These are phyloP conservation scores for Camponotus pennsylvanicus DNA, from an alignment of 1,140 invertebrate species.

Conservation along the genomic window DNA sequence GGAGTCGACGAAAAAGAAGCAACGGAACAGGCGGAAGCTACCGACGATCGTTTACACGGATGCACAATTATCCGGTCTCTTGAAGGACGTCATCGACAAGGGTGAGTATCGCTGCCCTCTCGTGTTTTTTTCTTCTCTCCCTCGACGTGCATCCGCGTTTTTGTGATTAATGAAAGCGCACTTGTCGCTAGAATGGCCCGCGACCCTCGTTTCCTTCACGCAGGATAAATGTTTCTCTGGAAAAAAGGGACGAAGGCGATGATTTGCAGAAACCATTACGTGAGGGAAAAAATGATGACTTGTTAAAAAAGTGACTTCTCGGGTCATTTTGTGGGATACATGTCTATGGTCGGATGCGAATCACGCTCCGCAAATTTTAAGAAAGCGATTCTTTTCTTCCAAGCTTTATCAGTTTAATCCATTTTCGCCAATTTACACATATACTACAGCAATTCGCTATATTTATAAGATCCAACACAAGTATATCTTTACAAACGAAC, in stretches of 20 bases:
- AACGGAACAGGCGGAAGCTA: slow-evolving; percentile 71
- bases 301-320: slow-evolving; percentile 54
- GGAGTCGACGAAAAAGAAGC: slow-evolving; percentile 65
- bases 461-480: background rate
- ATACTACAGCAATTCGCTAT: background rate
- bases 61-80: slow-evolving; percentile 82
- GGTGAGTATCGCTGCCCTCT: slow-evolving; percentile 73
- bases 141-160: slow-evolving; percentile 3
- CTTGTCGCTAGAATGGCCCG: slow-evolving; percentile 43
- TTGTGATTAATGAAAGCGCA: slow-evolving; percentile 72
- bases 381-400: background rate
- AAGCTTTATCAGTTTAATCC: background rate
- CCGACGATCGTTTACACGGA: slow-evolving; percentile 80
- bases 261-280: slow-evolving; percentile 41
- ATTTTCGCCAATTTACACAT: background rate
- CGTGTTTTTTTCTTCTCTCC: background rate
- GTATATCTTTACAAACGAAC: background rate
- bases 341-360: background rate
- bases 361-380: slow-evolving; percentile 12
- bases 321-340: slow-evolving; percentile 47
- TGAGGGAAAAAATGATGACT: slow-evolving; percentile 60
- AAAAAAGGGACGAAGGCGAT: slow-evolving; percentile 13
- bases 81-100: slow-evolving; percentile 82
- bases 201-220: slow-evolving; percentile 28
- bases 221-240: slow-evolving; percentile 59